phyloP scores from a whole-genome alignment of 1,140 invertebrate genomes.

The Anastatus disparis region DNA sequence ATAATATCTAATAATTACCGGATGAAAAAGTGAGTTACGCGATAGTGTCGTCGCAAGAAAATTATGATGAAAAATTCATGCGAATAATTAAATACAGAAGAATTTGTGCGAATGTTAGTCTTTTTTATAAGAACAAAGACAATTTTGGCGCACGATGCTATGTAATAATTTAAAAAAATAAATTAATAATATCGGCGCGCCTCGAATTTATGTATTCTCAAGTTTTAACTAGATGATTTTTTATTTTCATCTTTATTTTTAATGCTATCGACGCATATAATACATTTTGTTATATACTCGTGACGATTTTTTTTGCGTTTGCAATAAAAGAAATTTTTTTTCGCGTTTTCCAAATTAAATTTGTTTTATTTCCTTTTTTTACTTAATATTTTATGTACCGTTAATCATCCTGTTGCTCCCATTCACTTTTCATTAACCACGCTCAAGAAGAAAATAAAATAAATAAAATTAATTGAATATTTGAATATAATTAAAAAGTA shows the following conservation, averaged over 20 bases:
- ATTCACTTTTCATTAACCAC: background rate
- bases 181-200: slow-evolving; percentile 13
- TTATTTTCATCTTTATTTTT: background rate
- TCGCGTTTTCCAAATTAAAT: slow-evolving; percentile 28
- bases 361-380: slow-evolving; percentile 20
- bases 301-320: slow-evolving; percentile 20
- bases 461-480: no score
- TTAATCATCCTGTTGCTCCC: background rate
- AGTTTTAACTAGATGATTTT: background rate
- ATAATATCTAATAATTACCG: slow-evolving; percentile 48
- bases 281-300: background rate
- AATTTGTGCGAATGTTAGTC: slow-evolving; percentile 25
- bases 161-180: no score
- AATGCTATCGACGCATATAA: background rate
- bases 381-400: background rate
- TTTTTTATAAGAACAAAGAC: slow-evolving; percentile 19
- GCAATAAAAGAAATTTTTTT: slow-evolving; percentile 21
- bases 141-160: slow-evolving; percentile 16
- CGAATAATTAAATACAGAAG: slow-evolving; percentile 26
- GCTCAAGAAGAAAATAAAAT: no score
- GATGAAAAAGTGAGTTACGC: slow-evolving; percentile 32
- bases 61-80: slow-evolving; percentile 18
- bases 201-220: slow-evolving; percentile 21
- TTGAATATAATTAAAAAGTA: background rate
- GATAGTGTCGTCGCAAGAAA: slow-evolving; percentile 11